Evolutionary conservation across 1,140 invertebrate species (phyloP).

Genomic region (Pomacea maculata): DNA sequence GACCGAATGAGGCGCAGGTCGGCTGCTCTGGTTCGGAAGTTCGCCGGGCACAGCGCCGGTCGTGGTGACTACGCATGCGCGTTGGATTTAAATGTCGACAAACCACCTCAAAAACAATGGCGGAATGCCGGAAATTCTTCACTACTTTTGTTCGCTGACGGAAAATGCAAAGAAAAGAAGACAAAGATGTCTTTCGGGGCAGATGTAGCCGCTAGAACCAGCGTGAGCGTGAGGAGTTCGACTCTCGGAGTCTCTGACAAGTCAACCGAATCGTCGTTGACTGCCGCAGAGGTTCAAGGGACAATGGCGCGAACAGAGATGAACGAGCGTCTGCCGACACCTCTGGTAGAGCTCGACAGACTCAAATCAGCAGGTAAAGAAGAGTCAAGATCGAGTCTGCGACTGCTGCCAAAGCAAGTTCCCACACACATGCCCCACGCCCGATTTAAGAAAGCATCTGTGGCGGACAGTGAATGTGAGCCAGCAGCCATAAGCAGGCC

Average conservation of each 20-base stretch:
- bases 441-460: no score
- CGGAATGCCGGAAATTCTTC: conserved; percentile 8
- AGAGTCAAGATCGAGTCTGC: no score
- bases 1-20: conserved; percentile 37
- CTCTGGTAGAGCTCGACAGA: no score
- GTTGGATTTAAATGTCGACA: not conserved
- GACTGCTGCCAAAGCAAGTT: no score
- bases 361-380: no score
- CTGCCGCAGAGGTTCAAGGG: not conserved
- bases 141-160: not conserved
- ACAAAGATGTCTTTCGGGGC: not conserved
- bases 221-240: not conserved
- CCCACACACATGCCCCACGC: no score
- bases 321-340: not conserved
- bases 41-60: not conserved
- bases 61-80: not conserved
- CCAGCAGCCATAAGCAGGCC: no score
- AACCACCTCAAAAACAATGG: not conserved
- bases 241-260: not conserved
- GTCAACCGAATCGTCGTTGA: not conserved
- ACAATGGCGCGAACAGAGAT: not conserved
- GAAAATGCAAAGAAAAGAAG: not conserved
- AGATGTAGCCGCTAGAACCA: not conserved
- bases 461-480: no score
- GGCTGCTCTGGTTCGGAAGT: conserved; percentile 1